phyloP scores from a whole-genome alignment of 2,113 vertebrate genomes.

The Protobothrops mucrosquamatus region DNA sequence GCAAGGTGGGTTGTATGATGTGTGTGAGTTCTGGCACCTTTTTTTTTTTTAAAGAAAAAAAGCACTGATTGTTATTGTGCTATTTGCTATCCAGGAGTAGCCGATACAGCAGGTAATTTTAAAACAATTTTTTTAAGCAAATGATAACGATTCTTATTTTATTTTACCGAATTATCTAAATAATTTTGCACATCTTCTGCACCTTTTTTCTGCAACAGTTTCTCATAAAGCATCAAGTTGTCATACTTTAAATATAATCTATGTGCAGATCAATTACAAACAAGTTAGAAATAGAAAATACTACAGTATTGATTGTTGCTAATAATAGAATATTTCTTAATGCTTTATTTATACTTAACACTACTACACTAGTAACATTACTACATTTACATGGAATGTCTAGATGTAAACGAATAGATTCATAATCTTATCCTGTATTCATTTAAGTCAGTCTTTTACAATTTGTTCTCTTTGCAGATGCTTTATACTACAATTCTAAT shows the following conservation, averaged over 20 bases:
- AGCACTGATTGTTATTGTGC: neutral
- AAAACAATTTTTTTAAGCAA: neutral
- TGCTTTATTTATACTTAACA: neutral
- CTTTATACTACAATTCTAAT: neutral
- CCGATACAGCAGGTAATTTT: neutral
- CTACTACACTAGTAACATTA: neutral
- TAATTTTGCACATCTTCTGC: neutral
- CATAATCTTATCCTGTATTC: neutral
- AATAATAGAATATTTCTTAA: neutral
- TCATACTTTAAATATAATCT: neutral
- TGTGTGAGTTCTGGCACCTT: too few species aligned
- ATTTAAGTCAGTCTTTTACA: neutral
- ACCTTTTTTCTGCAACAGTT: neutral
- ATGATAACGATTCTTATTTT: neutral
- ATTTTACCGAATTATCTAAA: neutral
- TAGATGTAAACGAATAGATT: neutral
- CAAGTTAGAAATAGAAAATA: neutral
- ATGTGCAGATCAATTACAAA: too few species aligned
- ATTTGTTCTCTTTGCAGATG: neutral
- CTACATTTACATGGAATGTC: neutral
- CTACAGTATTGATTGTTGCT: neutral
- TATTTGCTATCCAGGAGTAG: constrained; percentile 5
- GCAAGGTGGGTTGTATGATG: too few species aligned
- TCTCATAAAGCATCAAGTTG: neutral
- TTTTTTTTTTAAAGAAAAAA: too few species aligned